Conservation (phyloP, 2,113 vertebrate genomes). For the Mobula hypostoma region DNA sequence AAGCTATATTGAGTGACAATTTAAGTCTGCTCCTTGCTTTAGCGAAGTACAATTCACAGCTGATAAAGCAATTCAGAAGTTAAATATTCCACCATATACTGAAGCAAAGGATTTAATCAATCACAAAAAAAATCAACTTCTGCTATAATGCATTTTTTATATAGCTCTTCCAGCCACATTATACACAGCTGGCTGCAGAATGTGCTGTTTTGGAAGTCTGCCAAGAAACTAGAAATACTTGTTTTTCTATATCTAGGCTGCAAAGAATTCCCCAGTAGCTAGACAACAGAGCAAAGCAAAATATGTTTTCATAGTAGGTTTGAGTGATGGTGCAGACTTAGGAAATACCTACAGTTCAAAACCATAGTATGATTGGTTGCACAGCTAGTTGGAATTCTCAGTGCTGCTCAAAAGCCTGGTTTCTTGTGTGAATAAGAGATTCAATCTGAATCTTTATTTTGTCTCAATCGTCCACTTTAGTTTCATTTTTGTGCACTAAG, state of each 20-base stretch:
- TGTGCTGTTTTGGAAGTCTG: slow-evolving; percentile 31
- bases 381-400: neutral
- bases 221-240: slow-evolving; percentile 35
- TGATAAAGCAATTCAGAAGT: neutral
- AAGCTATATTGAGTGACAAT: neutral
- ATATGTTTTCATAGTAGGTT: slow-evolving; percentile 24
- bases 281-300: slow-evolving; percentile 1
- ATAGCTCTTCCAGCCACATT: neutral
- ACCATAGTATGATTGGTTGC: neutral
- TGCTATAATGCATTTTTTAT: slow-evolving; percentile 18
- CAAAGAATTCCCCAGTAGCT: slow-evolving; percentile 37
- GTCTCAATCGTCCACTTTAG: neutral
- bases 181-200: slow-evolving; percentile 5
- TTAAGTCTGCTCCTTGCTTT: neutral
- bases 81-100: neutral
- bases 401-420: neutral
- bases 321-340: slow-evolving; percentile 28
- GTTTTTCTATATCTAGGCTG: slow-evolving; percentile 27
- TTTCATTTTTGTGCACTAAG: neutral
- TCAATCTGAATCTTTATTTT: neutral
- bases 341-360: slow-evolving; percentile 14
- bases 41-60: neutral
- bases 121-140: slow-evolving; percentile 25
- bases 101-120: slow-evolving; percentile 5
- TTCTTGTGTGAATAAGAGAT: slow-evolving; percentile 1